Evolutionary conservation across 1,140 invertebrate genomes (phyloP).

Genomic region (Araneus ventricosus): DNA sequence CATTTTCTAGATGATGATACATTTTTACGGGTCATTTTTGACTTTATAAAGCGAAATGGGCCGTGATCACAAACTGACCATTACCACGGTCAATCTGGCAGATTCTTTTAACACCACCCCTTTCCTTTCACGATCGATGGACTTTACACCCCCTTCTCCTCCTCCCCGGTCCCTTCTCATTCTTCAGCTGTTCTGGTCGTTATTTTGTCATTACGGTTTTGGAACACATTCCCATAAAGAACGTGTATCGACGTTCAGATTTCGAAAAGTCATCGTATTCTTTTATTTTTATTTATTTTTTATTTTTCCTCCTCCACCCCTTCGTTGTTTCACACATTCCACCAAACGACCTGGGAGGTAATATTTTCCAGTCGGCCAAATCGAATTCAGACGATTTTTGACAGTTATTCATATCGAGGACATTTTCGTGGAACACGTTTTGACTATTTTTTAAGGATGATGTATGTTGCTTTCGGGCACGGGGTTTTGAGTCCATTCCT

Average conservation of each 20-base stretch:
- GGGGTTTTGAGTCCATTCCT: background rate
- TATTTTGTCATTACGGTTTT: slow-evolving; percentile 18
- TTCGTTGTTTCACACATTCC: background rate
- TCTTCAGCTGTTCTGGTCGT: background rate
- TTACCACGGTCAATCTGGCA: slow-evolving; percentile 20
- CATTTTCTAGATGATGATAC: background rate
- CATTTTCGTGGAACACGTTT: background rate
- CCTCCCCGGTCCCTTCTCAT: background rate
- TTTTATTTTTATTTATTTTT: background rate
- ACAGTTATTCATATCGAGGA: background rate
- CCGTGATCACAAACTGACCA: background rate
- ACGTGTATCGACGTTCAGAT: background rate
- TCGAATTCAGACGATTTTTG: background rate
- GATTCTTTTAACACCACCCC: background rate
- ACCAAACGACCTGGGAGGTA: background rate
- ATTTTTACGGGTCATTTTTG: background rate
- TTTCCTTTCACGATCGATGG: background rate
- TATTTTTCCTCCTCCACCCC: background rate
- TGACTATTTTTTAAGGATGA: background rate
- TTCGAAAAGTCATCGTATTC: background rate
- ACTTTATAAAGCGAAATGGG: background rate
- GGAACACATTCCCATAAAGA: background rate
- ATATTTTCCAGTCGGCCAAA: background rate
- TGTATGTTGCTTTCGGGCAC: background rate
- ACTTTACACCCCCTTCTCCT: background rate